Percentiles rank a stretch among this genome's conserved stretches.
Evolutionary conservation across 1,140 invertebrate species (phyloP).

Genomic region (Adelges cooleyi): DNA sequence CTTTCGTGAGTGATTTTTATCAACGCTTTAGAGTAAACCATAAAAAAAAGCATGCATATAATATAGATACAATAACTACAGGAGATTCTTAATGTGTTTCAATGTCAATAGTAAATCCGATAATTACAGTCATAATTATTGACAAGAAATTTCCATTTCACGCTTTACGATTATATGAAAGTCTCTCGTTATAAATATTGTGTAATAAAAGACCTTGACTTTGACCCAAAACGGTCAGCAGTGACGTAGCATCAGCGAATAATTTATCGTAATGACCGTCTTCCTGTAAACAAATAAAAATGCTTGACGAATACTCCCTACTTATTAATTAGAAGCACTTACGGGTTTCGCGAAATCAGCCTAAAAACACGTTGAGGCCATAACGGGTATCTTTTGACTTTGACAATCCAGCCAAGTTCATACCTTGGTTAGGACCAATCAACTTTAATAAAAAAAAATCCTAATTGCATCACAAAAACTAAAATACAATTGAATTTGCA

Average conservation of each 20-base stretch:
- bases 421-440: no score
- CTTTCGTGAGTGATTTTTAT: no score
- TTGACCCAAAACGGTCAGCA: conserved; percentile 6
- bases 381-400: no score
- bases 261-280: conserved; percentile 11
- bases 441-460: no score
- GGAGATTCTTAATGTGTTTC: no score
- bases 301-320: not conserved
- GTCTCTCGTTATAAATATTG: not conserved
- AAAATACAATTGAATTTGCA: no score
- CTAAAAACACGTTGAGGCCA: not conserved
- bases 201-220: conserved; percentile 7
- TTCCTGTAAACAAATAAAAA: conserved; percentile 18
- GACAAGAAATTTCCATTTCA: not conserved
- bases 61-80: no score
- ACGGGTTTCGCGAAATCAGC: not conserved
- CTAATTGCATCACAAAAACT: no score
- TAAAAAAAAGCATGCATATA: no score
- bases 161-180: not conserved
- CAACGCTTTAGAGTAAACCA: no score
- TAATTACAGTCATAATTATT: not conserved
- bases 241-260: not conserved
- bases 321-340: not conserved
- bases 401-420: no score
- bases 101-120: no score